Conservation (phyloP, 2,113 vertebrate species). For the Mionectes macconnelli region DNA sequence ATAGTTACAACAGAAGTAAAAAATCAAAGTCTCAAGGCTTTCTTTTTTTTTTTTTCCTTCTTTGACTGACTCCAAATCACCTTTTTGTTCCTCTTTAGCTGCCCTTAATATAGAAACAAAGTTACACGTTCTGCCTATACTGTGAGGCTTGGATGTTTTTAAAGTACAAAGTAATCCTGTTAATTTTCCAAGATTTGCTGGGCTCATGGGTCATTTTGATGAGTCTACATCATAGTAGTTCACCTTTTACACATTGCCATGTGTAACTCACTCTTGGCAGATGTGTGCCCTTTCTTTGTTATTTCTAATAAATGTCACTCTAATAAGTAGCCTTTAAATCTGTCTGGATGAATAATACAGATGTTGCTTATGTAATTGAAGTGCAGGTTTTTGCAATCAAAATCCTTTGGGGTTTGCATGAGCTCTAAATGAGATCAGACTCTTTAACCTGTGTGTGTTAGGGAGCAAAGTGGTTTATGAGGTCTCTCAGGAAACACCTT, state of each 20-base stretch:
- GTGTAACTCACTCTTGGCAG: background rate
- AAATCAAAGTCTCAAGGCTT: background rate
- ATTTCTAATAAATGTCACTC: background rate
- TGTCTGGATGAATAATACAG: background rate
- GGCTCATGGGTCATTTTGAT: background rate
- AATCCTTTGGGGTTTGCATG: background rate
- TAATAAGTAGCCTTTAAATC: background rate
- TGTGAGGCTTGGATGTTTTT: background rate
- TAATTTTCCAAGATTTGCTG: background rate
- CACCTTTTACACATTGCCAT: background rate
- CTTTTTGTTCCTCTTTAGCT: background rate
- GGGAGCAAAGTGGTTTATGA: background rate
- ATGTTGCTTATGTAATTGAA: background rate
- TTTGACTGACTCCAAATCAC: background rate
- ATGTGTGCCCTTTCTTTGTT: background rate
- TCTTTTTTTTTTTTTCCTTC: accelerated
- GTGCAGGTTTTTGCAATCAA: background rate
- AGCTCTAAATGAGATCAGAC: background rate
- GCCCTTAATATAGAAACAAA: background rate
- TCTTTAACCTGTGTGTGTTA: background rate
- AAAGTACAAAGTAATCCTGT: background rate
- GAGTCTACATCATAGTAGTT: background rate
- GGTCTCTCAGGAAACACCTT: background rate
- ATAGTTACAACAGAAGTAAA: background rate
- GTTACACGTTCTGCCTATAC: background rate